Percentiles rank a stretch among this genome's conserved stretches.
Conservation (phyloP, 2,113 vertebrate genomes). For the Clarias macrocephalus region DNA sequence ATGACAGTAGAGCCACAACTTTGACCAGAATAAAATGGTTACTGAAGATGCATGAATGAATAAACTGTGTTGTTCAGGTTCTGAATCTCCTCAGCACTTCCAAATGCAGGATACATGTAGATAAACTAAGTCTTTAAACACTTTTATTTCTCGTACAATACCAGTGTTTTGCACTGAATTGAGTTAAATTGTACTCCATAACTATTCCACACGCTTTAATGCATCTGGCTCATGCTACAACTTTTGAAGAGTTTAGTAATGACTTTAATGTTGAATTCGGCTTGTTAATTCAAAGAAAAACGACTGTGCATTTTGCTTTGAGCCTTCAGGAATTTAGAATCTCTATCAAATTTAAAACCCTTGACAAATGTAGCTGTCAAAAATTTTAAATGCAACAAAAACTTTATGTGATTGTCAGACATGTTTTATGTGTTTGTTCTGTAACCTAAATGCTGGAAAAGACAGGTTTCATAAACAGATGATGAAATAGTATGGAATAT, state of each 20-base stretch:
- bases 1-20: not conserved
- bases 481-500: not conserved
- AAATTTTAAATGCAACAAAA: not conserved
- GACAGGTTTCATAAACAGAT: not conserved
- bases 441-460: not conserved
- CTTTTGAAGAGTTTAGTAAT: conserved; percentile 12
- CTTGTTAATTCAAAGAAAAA: conserved; percentile 1
- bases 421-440: conserved; percentile 13
- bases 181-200: not conserved
- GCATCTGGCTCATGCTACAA: not conserved
- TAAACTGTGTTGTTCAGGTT: not conserved
- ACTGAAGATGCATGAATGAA: not conserved
- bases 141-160: not conserved
- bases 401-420: conserved; percentile 7
- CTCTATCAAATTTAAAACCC: conserved; percentile 12
- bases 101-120: not conserved
- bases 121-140: not conserved
- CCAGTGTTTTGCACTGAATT: not conserved
- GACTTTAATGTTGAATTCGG: not conserved
- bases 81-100: not conserved
- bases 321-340: not conserved
- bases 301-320: not conserved
- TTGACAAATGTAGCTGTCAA: conserved; percentile 8
- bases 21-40: not conserved
- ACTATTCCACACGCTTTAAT: not conserved